These are phyloP conservation scores for Aspidiotus rigidus DNA, from an alignment of 2,888 invertebrate genomes.

Conservation along the genomic window DNA sequence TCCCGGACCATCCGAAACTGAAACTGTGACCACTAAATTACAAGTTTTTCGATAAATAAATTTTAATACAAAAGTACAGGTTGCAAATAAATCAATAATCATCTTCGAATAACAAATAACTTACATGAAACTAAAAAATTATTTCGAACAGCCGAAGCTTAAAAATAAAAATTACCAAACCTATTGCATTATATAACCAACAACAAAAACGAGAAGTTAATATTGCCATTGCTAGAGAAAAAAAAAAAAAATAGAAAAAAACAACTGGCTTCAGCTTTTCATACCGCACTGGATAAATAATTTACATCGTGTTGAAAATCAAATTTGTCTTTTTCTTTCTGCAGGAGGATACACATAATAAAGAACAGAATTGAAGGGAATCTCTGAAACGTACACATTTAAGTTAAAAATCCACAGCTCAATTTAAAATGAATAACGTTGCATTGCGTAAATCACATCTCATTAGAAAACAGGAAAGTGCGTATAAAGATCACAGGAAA, in stretches of 20 bases:
- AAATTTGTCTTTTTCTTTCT: no score
- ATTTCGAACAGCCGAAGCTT: slow-evolving; percentile 17
- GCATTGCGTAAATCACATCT: background rate
- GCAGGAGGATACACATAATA: no score
- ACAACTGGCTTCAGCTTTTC: no score
- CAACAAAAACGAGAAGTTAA: background rate
- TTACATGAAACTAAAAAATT: background rate
- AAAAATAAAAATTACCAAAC: background rate
- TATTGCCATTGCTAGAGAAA: no score
- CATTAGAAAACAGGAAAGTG: background rate
- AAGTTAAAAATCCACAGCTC: background rate
- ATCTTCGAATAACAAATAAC: background rate
- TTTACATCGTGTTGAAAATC: no score
- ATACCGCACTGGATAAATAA: no score
- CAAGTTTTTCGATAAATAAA: background rate
- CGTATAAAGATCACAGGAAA: no score
- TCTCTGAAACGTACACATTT: background rate
- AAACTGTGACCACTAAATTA: background rate
- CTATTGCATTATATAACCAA: background rate
- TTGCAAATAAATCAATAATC: background rate
- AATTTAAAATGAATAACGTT: background rate
- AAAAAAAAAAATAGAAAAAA: no score
- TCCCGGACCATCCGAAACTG: background rate
- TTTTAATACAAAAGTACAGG: background rate
- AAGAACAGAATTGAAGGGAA: no score